phyloP scores from a whole-genome alignment of 2,888 invertebrate species.

The Hipparchia semele region DNA sequence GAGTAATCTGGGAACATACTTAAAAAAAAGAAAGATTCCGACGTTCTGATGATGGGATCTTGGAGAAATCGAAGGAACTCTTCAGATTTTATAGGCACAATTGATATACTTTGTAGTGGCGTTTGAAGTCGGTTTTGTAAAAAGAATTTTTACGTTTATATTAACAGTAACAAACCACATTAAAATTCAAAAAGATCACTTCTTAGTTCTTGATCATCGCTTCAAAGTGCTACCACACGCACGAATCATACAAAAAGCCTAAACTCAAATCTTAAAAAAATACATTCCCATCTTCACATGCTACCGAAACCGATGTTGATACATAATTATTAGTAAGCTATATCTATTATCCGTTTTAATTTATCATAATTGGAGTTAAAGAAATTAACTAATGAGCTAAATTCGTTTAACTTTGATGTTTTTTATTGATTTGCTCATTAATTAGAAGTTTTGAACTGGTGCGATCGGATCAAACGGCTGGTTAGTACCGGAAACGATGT shows the following conservation, averaged over 20 bases:
- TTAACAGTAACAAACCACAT: too few species aligned
- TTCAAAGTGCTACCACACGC: background rate
- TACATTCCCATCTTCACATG: slow-evolving; percentile 5
- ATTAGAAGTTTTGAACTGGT: slow-evolving; percentile 47
- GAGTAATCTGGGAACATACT: too few species aligned
- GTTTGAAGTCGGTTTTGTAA: too few species aligned
- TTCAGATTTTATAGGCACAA: too few species aligned
- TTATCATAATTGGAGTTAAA: slow-evolving; percentile 27
- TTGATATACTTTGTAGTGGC: too few species aligned
- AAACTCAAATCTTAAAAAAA: slow-evolving; percentile 1
- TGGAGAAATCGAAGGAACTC: too few species aligned
- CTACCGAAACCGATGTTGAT: slow-evolving; percentile 10
- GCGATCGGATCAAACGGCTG: slow-evolving; percentile 35
- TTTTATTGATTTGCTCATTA: slow-evolving; percentile 51
- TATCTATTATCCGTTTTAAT: slow-evolving; percentile 23
- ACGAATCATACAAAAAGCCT: slow-evolving; percentile 7
- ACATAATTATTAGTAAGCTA: slow-evolving; percentile 7
- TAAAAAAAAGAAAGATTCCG: too few species aligned
- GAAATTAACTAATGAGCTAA: slow-evolving; percentile 36
- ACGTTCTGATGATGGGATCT: too few species aligned
- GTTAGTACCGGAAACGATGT: slow-evolving; percentile 61
- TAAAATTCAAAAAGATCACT: too few species aligned
- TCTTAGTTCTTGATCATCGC: background rate
- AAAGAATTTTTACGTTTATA: too few species aligned
- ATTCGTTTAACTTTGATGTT: slow-evolving; percentile 45